Conservation (phyloP, 2,888 invertebrate genomes). For the Acronicta aceris region DNA sequence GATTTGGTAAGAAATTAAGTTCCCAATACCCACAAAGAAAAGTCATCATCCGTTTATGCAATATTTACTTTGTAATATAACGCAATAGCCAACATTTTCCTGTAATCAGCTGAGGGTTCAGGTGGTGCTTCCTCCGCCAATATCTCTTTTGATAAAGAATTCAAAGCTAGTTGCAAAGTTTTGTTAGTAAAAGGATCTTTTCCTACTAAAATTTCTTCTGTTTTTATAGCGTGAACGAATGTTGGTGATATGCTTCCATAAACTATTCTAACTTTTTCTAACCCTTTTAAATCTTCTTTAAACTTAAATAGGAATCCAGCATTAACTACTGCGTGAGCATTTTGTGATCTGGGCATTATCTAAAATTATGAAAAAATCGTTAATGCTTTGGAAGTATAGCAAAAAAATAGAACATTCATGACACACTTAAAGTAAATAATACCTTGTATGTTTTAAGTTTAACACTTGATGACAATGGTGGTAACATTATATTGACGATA, state of each 20-base stretch:
- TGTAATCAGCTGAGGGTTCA: constrained; percentile 90
- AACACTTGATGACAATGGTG: constrained; percentile 85
- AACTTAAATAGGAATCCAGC: constrained; percentile 92
- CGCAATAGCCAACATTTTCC: constrained; percentile 89
- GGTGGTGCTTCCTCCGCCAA: constrained; percentile 88
- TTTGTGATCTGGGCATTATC: constrained; percentile 94
- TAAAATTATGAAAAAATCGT: constrained; percentile 59
- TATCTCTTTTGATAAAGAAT: constrained; percentile 86
- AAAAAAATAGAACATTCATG: too few relatives aligned
- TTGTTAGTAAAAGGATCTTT: constrained; percentile 84
- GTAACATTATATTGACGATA: constrained; percentile 90
- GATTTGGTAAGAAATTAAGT: not conserved
- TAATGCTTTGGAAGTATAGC: not conserved
- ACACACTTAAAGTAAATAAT: constrained; percentile 12
- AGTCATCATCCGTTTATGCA: not conserved
- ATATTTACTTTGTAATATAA: constrained; percentile 91
- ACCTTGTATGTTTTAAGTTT: constrained; percentile 92
- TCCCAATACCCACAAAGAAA: not conserved
- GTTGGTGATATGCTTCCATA: constrained; percentile 82
- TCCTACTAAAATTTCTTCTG: constrained; percentile 84
- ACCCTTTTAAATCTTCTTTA: constrained; percentile 73
- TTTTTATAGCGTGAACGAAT: constrained; percentile 89
- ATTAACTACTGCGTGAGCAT: constrained; percentile 94
- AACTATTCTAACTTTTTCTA: constrained; percentile 81
- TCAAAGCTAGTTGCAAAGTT: constrained; percentile 86